Percentiles rank a stretch among this genome's conserved stretches.
Conservation (phyloP, 2,888 invertebrate genomes). For the Penaeus monodon region DNA sequence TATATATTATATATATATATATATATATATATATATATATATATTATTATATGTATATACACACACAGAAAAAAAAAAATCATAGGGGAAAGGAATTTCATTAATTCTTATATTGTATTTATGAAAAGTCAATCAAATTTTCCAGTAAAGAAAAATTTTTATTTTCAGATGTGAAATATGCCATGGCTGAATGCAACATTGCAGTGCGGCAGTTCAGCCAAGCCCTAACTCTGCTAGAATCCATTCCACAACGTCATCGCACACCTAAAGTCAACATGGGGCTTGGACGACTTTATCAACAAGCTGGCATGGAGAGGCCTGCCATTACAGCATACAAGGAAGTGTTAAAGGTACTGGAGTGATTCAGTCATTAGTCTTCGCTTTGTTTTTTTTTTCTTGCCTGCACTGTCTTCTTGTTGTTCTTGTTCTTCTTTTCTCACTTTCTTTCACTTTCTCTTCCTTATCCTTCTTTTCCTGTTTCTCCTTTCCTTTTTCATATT, state of each 20-base stretch:
- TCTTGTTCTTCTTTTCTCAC: too few relatives aligned
- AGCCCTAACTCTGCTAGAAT: conserved; percentile 74
- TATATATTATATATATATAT: background rate
- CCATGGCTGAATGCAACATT: conserved; percentile 79
- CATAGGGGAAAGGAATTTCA: too few relatives aligned
- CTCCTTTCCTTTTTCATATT: too few relatives aligned
- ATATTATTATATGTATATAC: too few relatives aligned
- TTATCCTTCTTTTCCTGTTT: too few relatives aligned
- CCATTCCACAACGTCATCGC: conserved; percentile 77
- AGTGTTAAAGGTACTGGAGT: conserved; percentile 76
- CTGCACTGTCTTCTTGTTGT: too few relatives aligned
- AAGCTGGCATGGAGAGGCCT: conserved; percentile 79
- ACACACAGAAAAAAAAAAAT: too few relatives aligned
- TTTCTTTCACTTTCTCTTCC: too few relatives aligned
- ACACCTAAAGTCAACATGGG: conserved; percentile 83
- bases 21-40: too few relatives aligned
- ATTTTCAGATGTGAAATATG: conserved; percentile 78
- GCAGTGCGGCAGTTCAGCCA: conserved; percentile 78
- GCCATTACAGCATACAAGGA: conserved; percentile 84
- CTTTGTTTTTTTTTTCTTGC: conserved; percentile 24
- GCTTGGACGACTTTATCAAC: conserved; percentile 80
- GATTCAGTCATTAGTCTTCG: background rate
- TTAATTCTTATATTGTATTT: too few relatives aligned
- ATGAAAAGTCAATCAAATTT: too few relatives aligned
- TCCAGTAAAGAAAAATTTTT: background rate